Base-by-base conservation (phyloP, 2,113 vertebrate genomes). In the Sturnus vulgaris region DNA sequence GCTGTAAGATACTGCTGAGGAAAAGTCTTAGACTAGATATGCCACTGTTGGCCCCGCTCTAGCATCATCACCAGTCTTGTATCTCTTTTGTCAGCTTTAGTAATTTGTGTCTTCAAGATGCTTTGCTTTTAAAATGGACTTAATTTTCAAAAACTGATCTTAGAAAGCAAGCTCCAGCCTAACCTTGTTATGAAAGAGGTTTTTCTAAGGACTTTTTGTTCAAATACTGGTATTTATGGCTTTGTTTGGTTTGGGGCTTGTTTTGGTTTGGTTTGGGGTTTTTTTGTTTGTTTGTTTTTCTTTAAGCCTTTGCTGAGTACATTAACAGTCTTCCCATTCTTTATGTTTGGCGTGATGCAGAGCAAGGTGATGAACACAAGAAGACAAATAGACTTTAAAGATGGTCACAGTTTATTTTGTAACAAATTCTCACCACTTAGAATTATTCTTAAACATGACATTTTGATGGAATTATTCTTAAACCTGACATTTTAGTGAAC, bases 391-490 rank as follows among this genome's bases (percentile, higher is more conserved):
- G 47, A 31, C 16, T 71, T 68, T 14, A 82, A 87, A 86, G 15
- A 40, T 69, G n/a, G 28, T 53, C 42, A 55, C 46, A 70, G 11
- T 59, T 64, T 71, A 70, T 83, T 84, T 82, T 5, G 1, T 64
- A 75, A 64, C 27, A 79, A 84, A 84, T 75, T 79, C 22, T 49
- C 85, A 37, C 15, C 23, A 49, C 37, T 72, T 61, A 59, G 30
- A 80, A 69, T 76, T 97, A 82, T 95, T 73, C 55, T 82, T 83
- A 73, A 90, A 44, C 27, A 4, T 90, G 64, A 75, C 47, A 91
- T 94, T 94, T 84, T 89, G 21, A 33, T 87, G 53, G 40, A 88
- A 68, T 93, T 96, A 93, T 92, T 93, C 78, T 93, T 93, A 91
- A 91, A 78, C 23, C 10, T 96, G 90, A 71, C 90, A 92, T 92